These are phyloP conservation scores for Hephaestus fuliginosus DNA, from an alignment of 2,797 vertebrate species.

Conservation along the genomic window DNA sequence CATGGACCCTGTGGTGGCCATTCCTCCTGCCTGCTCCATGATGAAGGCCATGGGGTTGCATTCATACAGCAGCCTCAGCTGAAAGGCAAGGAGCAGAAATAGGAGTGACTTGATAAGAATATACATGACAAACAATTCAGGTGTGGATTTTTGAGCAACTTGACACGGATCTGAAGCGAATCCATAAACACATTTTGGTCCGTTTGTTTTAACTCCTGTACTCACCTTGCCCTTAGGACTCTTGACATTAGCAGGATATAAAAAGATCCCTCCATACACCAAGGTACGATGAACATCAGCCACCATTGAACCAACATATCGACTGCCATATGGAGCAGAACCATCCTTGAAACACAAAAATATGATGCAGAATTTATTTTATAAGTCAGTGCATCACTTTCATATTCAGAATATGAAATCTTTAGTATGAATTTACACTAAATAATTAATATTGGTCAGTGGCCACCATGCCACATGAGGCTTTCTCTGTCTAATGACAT, in stretches of 20 bases:
- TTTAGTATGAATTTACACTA: background rate
- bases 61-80: conserved; percentile 95
- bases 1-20: conserved; percentile 91
- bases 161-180: background rate
- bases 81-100: background rate
- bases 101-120: background rate
- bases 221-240: conserved; percentile 96
- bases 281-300: conserved; percentile 96
- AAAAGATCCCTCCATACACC: conserved; percentile 97
- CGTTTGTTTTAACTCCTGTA: background rate
- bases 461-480: background rate
- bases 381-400: background rate
- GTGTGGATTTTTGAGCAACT: background rate
- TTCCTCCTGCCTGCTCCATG: conserved; percentile 94
- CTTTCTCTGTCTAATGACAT: background rate
- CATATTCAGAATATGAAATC: background rate
- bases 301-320: conserved; percentile 98
- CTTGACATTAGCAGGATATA: conserved; percentile 96
- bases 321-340: conserved; percentile 92
- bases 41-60: conserved; percentile 97
- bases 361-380: background rate
- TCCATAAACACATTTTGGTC: background rate
- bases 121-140: background rate
- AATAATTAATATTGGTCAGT: background rate
- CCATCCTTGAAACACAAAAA: conserved; percentile 86